These are phyloP conservation scores for Torymus aiolomorphi DNA, from an alignment of 2,888 invertebrate genomes.

Conservation along the genomic window DNA sequence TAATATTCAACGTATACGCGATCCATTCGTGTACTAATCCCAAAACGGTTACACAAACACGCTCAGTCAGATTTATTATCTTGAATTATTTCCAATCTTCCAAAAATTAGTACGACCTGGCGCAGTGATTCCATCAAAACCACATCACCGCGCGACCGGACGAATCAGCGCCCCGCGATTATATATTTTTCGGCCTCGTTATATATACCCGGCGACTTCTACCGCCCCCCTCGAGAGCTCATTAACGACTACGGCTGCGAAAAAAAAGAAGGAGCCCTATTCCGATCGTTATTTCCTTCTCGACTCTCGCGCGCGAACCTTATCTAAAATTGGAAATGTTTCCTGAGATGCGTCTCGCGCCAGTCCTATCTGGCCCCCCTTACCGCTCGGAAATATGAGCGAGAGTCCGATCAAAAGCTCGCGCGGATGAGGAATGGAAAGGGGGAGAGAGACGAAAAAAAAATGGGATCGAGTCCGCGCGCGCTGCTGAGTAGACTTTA, in stretches of 20 bases:
- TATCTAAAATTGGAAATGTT: conserved; percentile 57
- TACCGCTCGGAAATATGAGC: conserved; percentile 31
- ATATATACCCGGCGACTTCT: neutral
- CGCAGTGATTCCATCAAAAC: too few relatives aligned
- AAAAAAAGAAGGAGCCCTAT: conserved; percentile 30
- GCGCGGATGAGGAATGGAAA: neutral
- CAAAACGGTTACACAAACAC: too few relatives aligned
- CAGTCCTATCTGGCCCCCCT: neutral
- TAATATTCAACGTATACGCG: too few relatives aligned
- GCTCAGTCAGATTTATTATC: too few relatives aligned
- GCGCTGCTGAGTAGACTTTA: conserved; percentile 22
- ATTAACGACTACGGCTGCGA: conserved; percentile 29
- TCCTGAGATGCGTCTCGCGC: conserved; percentile 33
- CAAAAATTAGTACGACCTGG: too few relatives aligned
- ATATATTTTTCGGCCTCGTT: too few relatives aligned
- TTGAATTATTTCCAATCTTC: too few relatives aligned
- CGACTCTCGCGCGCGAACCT: conserved; percentile 37
- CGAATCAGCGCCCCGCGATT: too few relatives aligned
- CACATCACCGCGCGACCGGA: too few relatives aligned
- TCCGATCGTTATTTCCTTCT: conserved; percentile 45
- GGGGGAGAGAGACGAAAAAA: neutral
- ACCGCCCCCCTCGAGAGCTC: conserved; percentile 20
- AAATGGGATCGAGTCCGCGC: conserved; percentile 23
- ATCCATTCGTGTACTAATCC: too few relatives aligned
- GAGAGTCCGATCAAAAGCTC: neutral